Conservation (phyloP, 2,797 vertebrate genomes). For the Neopelma chrysocephalum region DNA sequence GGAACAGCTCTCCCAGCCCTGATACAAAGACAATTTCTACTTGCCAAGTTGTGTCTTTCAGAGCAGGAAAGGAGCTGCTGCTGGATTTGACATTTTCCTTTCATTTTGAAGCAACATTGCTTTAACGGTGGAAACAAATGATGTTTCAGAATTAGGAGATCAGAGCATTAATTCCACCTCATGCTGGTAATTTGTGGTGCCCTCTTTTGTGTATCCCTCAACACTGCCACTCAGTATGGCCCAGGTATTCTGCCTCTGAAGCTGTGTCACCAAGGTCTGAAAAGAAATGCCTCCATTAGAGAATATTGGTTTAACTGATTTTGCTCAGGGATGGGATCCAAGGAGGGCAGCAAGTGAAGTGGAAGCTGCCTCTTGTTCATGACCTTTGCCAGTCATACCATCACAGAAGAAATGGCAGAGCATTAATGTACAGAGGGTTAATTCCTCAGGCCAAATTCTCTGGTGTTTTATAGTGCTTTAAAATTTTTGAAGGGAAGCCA, state of each 20-base stretch:
- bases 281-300: background rate
- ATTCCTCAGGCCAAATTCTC: background rate
- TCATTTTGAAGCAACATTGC: background rate
- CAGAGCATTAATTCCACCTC: background rate
- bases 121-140: background rate
- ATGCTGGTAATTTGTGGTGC: background rate
- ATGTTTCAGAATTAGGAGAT: background rate
- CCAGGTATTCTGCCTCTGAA: background rate
- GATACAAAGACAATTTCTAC: background rate
- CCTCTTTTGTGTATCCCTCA: rapidly evolving
- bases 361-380: background rate
- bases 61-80: background rate
- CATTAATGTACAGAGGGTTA: background rate
- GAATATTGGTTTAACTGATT: background rate
- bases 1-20: background rate
- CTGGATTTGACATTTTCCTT: background rate
- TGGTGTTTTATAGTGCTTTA: background rate
- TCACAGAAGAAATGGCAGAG: background rate
- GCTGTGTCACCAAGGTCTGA: background rate
- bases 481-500: background rate
- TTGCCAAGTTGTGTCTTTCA: background rate
- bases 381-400: background rate
- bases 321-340: background rate
- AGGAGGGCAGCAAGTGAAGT: background rate
- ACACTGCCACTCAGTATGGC: background rate